These are phyloP conservation scores for Steatornis caripensis DNA, from an alignment of 2,113 vertebrate species.

Conservation along the genomic window DNA sequence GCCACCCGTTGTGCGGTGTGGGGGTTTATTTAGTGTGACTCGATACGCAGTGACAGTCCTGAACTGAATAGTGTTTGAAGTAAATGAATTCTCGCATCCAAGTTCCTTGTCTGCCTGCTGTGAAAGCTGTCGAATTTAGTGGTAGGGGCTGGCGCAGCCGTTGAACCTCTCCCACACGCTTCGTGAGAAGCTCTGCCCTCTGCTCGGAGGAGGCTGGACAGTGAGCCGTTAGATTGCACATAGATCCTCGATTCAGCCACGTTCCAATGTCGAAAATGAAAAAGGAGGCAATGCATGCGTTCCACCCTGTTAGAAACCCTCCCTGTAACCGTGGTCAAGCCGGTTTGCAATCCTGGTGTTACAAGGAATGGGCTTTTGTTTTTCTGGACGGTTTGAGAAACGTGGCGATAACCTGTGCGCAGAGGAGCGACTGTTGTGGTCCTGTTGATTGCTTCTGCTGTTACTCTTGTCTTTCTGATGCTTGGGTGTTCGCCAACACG, in stretches of 20 bases:
- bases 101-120: background rate
- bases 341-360: rapidly evolving
- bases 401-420: rapidly evolving
- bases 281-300: background rate
- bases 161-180: rapidly evolving
- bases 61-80: background rate
- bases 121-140: background rate
- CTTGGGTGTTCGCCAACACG: rapidly evolving
- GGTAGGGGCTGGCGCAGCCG: background rate
- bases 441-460: background rate
- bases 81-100: rapidly evolving
- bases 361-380: background rate
- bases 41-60: rapidly evolving
- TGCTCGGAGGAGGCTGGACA: background rate
- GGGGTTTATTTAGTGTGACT: background rate
- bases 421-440: background rate
- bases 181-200: rapidly evolving
- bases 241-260: background rate
- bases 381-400: background rate
- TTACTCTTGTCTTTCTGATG: too few species aligned
- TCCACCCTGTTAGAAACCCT: background rate
- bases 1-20: rapidly evolving
- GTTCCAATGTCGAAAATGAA: background rate
- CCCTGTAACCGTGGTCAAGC: too few species aligned
- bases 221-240: rapidly evolving